A percentile compares a stretch with the other conserved stretches of the same genome.
Evolutionary conservation across 2,888 invertebrate species (phyloP).

Genomic region (Euplagia quadripunctaria): DNA sequence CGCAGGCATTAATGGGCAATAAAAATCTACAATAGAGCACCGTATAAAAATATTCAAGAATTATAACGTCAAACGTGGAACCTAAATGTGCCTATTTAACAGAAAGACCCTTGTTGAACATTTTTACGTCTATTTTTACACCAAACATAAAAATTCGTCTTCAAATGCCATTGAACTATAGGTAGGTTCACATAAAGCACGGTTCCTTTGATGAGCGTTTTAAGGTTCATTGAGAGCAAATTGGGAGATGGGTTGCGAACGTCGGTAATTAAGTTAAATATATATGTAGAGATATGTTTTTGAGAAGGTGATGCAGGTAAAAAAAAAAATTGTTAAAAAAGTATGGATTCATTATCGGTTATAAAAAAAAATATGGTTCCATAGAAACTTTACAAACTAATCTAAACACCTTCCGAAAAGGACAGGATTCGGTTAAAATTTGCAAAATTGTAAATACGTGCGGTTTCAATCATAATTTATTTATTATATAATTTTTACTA

Average conservation of each 20-base stretch:
- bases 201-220: slow-evolving; percentile 2
- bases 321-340: background rate
- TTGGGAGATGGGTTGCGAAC: background rate
- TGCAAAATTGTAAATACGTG: no score
- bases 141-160: slow-evolving; percentile 28
- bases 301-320: background rate
- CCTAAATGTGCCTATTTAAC: slow-evolving; percentile 23
- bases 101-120: slow-evolving; percentile 18
- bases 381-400: no score
- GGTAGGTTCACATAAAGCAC: background rate
- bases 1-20: slow-evolving; percentile 1
- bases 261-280: slow-evolving; percentile 1
- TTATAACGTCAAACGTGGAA: background rate
- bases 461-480: no score
- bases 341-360: no score
- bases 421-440: no score
- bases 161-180: slow-evolving; percentile 45
- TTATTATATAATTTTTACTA: no score
- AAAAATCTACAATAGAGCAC: slow-evolving; percentile 9
- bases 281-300: background rate
- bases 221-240: slow-evolving; percentile 11
- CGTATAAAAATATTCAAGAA: slow-evolving; percentile 10
- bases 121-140: slow-evolving; percentile 32
- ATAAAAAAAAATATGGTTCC: no score
- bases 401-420: no score